Percentiles rank a stretch among this genome's conserved stretches.
Conservation (phyloP, 2,888 invertebrate genomes). For the Margaritifera margaritifera region DNA sequence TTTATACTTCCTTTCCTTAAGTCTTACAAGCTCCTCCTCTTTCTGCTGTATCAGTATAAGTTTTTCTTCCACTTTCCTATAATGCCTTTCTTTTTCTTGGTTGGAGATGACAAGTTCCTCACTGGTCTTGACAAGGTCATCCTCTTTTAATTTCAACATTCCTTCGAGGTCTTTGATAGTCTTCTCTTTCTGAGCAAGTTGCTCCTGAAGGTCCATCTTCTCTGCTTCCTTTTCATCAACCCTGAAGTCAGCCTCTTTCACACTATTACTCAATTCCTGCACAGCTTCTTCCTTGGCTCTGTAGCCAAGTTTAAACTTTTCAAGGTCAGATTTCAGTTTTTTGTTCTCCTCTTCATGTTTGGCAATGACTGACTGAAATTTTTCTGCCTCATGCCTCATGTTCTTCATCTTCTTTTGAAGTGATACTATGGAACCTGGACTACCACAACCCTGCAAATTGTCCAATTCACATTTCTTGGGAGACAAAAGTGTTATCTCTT, state of each 20-base stretch:
- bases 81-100: slow-evolving; percentile 18
- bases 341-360: slow-evolving; percentile 25
- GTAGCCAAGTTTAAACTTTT: slow-evolving; percentile 21
- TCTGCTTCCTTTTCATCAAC: slow-evolving; percentile 29
- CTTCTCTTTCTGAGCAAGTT: slow-evolving; percentile 16
- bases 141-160: slow-evolving; percentile 11
- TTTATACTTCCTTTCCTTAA: slow-evolving; percentile 1
- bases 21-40: background rate
- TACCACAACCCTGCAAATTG: background rate
- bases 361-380: slow-evolving; percentile 14
- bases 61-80: slow-evolving; percentile 5
- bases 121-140: slow-evolving; percentile 21
- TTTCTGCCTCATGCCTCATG: slow-evolving; percentile 7
- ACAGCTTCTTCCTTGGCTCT: slow-evolving; percentile 24
- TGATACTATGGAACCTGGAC: slow-evolving; percentile 1
- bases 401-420: slow-evolving; percentile 6
- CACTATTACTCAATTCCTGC: slow-evolving; percentile 22
- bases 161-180: slow-evolving; percentile 20
- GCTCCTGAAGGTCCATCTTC: slow-evolving; percentile 19
- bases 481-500: slow-evolving; percentile 26
- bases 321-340: slow-evolving; percentile 16
- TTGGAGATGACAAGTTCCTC: slow-evolving; percentile 27
- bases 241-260: slow-evolving; percentile 22
- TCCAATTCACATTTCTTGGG: slow-evolving; percentile 11
- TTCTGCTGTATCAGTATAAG: slow-evolving; percentile 2